Conservation (phyloP, 2,113 vertebrate species). For the Syrmaticus mikado region DNA sequence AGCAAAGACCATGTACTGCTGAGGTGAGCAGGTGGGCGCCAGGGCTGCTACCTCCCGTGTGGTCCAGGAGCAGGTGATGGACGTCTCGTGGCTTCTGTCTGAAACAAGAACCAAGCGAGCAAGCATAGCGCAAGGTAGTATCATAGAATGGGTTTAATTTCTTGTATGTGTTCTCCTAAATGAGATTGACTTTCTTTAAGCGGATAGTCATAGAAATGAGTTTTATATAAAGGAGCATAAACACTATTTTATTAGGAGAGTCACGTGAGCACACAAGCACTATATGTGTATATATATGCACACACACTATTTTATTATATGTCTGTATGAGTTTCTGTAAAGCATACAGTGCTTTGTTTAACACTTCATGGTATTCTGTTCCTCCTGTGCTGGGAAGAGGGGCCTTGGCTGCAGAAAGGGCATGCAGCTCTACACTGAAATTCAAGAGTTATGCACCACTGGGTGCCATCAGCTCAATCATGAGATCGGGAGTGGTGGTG, state of each 20-base stretch:
- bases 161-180: not conserved
- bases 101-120: not conserved
- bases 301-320: not conserved
- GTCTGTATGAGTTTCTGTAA: not conserved
- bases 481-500: accelerated
- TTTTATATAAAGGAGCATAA: not conserved
- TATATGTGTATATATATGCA: not conserved
- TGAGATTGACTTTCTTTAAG: not conserved
- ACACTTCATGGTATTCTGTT: not conserved
- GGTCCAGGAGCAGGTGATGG: not conserved
- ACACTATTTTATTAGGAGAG: not conserved
- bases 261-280: not conserved
- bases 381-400: not conserved
- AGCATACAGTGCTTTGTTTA: not conserved
- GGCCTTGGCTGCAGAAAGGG: not conserved
- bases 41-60: not conserved
- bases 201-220: not conserved
- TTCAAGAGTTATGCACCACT: not conserved
- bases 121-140: not conserved
- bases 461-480: not conserved
- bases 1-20: not conserved
- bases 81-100: not conserved
- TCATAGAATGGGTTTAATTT: not conserved
- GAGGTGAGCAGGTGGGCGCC: not conserved
- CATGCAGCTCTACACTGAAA: not conserved